Evolutionary conservation across 2,113 vertebrate genomes (phyloP), one percentile per base, ranked within the genome.

Genomic region (Acinonyx jubatus): DNA sequence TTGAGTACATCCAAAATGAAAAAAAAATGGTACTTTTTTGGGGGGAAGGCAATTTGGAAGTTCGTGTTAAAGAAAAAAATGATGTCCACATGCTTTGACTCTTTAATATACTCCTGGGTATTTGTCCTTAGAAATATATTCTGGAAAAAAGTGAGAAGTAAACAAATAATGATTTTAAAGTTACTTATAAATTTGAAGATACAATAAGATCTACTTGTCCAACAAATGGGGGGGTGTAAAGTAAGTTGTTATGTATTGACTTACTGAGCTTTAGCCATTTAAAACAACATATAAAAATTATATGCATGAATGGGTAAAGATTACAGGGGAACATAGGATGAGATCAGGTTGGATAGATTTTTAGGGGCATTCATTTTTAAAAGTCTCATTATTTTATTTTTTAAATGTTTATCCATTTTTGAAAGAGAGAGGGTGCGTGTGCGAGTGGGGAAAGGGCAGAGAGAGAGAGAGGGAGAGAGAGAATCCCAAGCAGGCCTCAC

Each of bases 1-100:
- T 69, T 73, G n/a, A 91, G 23, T 71, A 38, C 25, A 65, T 65
- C 45, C 41, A 50, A 91, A 91, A 69, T 73, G 33, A 78, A 84
- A 85, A 45, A n/a, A 57, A 91, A 91, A 33, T 50, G 16, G 41
- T 63, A 27, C 61, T 13, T 69, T 48, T 25, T 18, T 91, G 4
- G 4, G 4, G 4, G 23, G 50, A 91, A 71, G 38, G 8, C 18
- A 63, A 21, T 71, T 91, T 86, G 71, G 63, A 85, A 95, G 66
- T 95, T 66, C 13, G 21, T 68, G 57, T n/a, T 95, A 73, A 91
- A 80, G 78, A 83, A 89, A 90, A 90, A 90, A 27, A 69, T 66
- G 41, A 90, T 76, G 14, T 45, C 45, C 29, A 83, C 69, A 66
- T 83, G 45, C n/a, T 83, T 15, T 81, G 31, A 25, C 50, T 93